Percentiles rank a stretch among this genome's conserved stretches.
Evolutionary conservation across 2,888 invertebrate species (phyloP).

Genomic region (Vanessa cardui): DNA sequence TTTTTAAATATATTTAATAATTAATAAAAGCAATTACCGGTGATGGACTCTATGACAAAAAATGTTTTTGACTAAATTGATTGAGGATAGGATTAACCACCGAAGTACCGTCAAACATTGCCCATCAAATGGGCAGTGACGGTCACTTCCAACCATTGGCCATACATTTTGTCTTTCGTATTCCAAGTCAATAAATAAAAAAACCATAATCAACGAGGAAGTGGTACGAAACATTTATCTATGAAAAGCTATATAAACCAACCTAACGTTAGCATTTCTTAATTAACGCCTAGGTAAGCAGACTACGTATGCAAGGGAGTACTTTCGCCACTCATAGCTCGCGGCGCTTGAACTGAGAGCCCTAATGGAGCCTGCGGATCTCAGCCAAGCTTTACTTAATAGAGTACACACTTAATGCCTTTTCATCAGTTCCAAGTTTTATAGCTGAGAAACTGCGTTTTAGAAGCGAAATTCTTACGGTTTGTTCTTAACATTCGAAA

Average conservation of each 20-base stretch:
- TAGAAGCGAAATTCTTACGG: neutral
- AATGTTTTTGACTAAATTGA: too few species aligned
- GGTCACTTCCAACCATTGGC: too few species aligned
- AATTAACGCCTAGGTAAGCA: conserved; percentile 20
- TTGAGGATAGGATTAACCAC: too few species aligned
- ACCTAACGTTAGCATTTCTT: conserved; percentile 20
- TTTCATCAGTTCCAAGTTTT: conserved; percentile 8
- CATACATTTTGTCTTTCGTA: too few species aligned
- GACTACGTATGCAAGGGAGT: conserved; percentile 21
- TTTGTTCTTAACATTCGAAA: neutral
- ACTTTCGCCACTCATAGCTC: conserved; percentile 24
- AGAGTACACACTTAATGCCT: conserved; percentile 13
- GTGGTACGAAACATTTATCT: neutral
- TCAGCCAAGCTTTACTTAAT: conserved; percentile 28
- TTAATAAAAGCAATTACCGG: too few species aligned
- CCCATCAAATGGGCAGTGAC: too few species aligned
- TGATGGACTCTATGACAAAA: too few species aligned
- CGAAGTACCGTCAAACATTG: too few species aligned
- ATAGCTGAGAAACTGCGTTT: neutral
- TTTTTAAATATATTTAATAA: too few species aligned
- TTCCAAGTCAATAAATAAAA: too few species aligned
- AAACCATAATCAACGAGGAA: too few species aligned
- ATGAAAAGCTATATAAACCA: neutral
- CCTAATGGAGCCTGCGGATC: conserved; percentile 32
- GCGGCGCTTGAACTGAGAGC: conserved; percentile 29